phyloP scores from a whole-genome alignment of 2,888 invertebrate genomes.

The Drosophila melanosoma region DNA sequence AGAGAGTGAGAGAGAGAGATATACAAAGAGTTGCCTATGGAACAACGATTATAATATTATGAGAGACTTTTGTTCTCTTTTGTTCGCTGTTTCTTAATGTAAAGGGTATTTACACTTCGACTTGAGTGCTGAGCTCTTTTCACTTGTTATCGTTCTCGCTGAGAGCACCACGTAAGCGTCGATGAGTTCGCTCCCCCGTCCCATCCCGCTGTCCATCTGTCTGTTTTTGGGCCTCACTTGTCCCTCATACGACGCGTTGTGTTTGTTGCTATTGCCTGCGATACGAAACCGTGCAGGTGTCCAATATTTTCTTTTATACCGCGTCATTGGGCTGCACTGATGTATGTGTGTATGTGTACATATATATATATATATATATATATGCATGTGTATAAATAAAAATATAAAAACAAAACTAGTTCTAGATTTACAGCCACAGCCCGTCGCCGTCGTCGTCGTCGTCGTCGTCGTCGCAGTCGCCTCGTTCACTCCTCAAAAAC shows the following conservation, averaged over 20 bases:
- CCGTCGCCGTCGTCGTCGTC: slow-evolving; percentile 17
- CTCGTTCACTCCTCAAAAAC: slow-evolving; percentile 1
- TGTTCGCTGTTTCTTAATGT: background rate
- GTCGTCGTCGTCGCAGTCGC: slow-evolving; percentile 14
- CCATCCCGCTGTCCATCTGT: slow-evolving; percentile 40
- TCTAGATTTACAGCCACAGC: slow-evolving; percentile 73
- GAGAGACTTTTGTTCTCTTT: background rate
- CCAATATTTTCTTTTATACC: slow-evolving; percentile 83
- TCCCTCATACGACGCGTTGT: slow-evolving; percentile 65
- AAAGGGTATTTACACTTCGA: slow-evolving; percentile 39
- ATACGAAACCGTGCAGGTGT: slow-evolving; percentile 83
- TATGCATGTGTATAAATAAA: background rate
- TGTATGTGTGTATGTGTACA: background rate
- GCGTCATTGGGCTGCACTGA: slow-evolving; percentile 69
- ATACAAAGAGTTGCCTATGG: background rate
- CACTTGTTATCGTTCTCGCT: slow-evolving; percentile 48
- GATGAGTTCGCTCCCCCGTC: slow-evolving; percentile 4
- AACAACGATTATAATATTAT: background rate
- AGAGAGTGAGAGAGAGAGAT: background rate
- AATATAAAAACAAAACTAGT: slow-evolving; percentile 69
- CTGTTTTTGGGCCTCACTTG: slow-evolving; percentile 70
- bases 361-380: too few relatives aligned
- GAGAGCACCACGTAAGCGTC: slow-evolving; percentile 48
- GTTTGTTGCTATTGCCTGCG: slow-evolving; percentile 64
- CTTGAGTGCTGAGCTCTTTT: background rate